Evolutionary conservation across 2,113 vertebrate genomes (phyloP), one percentile per base, ranked within the genome.

Genomic region (Myrmophylax atrothorax): DNA sequence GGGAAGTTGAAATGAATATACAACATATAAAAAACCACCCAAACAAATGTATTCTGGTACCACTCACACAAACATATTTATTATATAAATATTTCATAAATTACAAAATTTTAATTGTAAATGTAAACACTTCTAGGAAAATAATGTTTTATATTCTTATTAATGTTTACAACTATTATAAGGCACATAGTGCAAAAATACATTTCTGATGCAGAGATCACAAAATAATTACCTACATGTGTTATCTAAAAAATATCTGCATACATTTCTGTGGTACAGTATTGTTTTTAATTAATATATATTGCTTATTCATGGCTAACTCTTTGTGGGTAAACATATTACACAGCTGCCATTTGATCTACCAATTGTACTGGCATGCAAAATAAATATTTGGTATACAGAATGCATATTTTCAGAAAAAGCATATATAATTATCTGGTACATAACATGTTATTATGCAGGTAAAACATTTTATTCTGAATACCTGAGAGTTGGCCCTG

Each of bases 161-260:
- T 96, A 95, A 95, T 91, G 88, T 93, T 97, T 96, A 94, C 91
- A 97, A 96, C 83, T 93, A 89, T 96, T 96, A 95, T 90, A 97
- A 97, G 98, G 98, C 98, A 99, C 98, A 99, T 97, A 98, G 99
- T 99, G 98, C 98, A 98, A 98, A 98, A 98, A 97, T 98, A 98
- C 96, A 97, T 98, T 98, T 99, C 98, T 99, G 98, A 99, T 99
- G 98, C 98, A 99, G 98, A 99, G 98, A 98, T 98, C 97, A 97
- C 97, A 98, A 96, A 97, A 97, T 98, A 89, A 91, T 97, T 94
- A 92, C 91, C 84, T 97, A 96, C 62, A 78, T 18, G 66, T 89
- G 93, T 84, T 97, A 95, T 46, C 94, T 96, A 95, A 85, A 94
- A 95, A 96, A 83, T 82, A 97, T 72, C 74, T 95, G 69, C 47